phyloP scores from a whole-genome alignment of 2,888 invertebrate genomes.

The Platypus cylindrus region DNA sequence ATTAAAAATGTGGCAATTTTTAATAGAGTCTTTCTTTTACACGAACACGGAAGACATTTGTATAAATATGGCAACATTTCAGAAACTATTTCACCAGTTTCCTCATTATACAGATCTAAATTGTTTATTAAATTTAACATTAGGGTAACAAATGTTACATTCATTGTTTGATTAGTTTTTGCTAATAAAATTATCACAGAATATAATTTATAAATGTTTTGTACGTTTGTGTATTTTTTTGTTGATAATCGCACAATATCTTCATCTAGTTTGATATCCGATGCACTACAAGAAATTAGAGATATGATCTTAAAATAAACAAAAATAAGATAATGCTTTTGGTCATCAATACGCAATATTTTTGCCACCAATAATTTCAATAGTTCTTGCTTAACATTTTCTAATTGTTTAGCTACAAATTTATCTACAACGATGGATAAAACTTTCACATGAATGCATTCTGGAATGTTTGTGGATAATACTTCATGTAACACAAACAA shows the following conservation, averaged over 20 bases:
- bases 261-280: not conserved
- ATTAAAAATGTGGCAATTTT: constrained; percentile 21
- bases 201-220: constrained; percentile 19
- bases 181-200: constrained; percentile 17
- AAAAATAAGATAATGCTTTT: constrained; percentile 15
- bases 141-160: constrained; percentile 11
- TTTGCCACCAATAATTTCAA: constrained; percentile 13
- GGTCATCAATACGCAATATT: constrained; percentile 8
- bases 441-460: constrained; percentile 19
- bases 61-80: constrained; percentile 17
- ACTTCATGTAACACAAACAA: constrained; percentile 13
- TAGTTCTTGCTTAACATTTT: constrained; percentile 6
- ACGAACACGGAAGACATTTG: constrained; percentile 8
- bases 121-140: constrained; percentile 7
- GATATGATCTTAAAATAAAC: constrained; percentile 20
- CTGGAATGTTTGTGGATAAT: constrained; percentile 8
- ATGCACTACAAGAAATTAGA: not conserved
- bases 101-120: constrained; percentile 13
- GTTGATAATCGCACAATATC: constrained; percentile 2
- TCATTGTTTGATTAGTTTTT: not conserved
- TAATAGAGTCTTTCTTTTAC: constrained; percentile 13
- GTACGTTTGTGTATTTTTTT: not conserved
- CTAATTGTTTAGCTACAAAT: constrained; percentile 12
- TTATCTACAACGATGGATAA: constrained; percentile 18
- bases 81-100: constrained; percentile 16